Evolutionary conservation across 2,113 vertebrate genomes (phyloP).

Genomic region (Pseudolaguvia tuberculata): DNA sequence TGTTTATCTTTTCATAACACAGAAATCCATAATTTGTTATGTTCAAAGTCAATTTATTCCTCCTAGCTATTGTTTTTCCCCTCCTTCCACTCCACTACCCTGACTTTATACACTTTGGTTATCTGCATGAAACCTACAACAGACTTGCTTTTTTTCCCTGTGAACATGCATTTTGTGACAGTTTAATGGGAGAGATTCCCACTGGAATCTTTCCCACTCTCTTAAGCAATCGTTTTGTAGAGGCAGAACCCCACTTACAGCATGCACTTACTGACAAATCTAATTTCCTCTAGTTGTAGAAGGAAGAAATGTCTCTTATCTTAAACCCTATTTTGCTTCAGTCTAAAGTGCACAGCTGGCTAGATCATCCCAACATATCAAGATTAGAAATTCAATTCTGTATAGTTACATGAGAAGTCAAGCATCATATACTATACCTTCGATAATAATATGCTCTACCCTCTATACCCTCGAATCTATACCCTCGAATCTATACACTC

Average conservation of each 20-base stretch:
- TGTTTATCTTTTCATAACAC: background rate
- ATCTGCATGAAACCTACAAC: conserved; percentile 23
- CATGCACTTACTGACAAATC: conserved; percentile 42
- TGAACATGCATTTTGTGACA: conserved; percentile 18
- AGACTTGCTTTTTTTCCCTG: background rate
- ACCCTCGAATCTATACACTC: too few relatives aligned
- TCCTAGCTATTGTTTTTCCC: background rate
- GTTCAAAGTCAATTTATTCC: background rate
- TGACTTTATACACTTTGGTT: background rate
- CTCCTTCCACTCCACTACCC: background rate
- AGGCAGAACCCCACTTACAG: conserved; percentile 24
- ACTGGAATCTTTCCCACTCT: conserved; percentile 29
- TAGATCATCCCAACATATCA: conserved; percentile 28
- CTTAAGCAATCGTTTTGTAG: conserved; percentile 25
- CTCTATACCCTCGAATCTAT: too few relatives aligned
- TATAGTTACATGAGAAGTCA: conserved; percentile 16
- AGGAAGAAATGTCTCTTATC: conserved; percentile 34
- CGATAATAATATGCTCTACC: too few relatives aligned
- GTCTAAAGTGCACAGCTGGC: conserved; percentile 42
- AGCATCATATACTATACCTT: background rate
- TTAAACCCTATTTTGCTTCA: conserved; percentile 38
- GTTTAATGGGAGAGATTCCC: conserved; percentile 41
- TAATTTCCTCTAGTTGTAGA: conserved; percentile 31
- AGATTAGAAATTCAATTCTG: conserved; percentile 36
- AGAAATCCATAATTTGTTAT: background rate